Conservation (phyloP, 1,140 invertebrate genomes). For the Littorina saxatilis region DNA sequence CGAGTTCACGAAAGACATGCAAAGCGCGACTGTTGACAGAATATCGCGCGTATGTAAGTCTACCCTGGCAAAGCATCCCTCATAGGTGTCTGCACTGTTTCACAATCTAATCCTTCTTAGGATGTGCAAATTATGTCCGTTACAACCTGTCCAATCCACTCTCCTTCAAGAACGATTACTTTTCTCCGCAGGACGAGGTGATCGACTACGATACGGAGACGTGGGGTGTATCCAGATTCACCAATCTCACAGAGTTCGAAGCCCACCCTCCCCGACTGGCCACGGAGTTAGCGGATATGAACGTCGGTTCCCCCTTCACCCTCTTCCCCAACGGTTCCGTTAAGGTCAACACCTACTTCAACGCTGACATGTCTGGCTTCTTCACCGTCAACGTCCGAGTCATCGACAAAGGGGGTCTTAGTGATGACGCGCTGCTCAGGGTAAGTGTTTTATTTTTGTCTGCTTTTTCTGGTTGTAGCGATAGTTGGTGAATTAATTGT, state of each 20-base stretch:
- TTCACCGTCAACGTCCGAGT: slow-evolving; percentile 93
- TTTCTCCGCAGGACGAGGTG: slow-evolving; percentile 80
- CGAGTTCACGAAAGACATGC: too few relatives aligned
- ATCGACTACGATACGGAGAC: slow-evolving; percentile 86
- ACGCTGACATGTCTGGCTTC: slow-evolving; percentile 97
- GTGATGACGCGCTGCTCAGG: slow-evolving; percentile 74
- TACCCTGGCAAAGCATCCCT: too few relatives aligned
- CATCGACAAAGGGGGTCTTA: slow-evolving; percentile 88
- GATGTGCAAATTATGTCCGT: too few relatives aligned
- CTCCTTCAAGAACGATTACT: too few relatives aligned
- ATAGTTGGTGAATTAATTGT: too few relatives aligned
- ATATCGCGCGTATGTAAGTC: too few relatives aligned
- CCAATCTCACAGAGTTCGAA: slow-evolving; percentile 85
- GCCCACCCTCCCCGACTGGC: slow-evolving; percentile 78
- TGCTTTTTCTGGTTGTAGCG: too few relatives aligned
- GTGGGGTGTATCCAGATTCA: slow-evolving; percentile 85
- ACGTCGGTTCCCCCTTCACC: slow-evolving; percentile 89
- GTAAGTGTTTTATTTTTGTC: slow-evolving; percentile 56
- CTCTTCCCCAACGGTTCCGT: slow-evolving; percentile 88
- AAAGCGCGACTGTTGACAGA: too few relatives aligned
- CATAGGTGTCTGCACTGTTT: too few relatives aligned
- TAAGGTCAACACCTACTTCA: slow-evolving; percentile 94
- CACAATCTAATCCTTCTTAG: too few relatives aligned
- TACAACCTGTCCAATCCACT: too few relatives aligned
- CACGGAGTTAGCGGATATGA: slow-evolving; percentile 81